Evolutionary conservation across 1,140 invertebrate genomes (phyloP).

Genomic region (Magallana gigas): DNA sequence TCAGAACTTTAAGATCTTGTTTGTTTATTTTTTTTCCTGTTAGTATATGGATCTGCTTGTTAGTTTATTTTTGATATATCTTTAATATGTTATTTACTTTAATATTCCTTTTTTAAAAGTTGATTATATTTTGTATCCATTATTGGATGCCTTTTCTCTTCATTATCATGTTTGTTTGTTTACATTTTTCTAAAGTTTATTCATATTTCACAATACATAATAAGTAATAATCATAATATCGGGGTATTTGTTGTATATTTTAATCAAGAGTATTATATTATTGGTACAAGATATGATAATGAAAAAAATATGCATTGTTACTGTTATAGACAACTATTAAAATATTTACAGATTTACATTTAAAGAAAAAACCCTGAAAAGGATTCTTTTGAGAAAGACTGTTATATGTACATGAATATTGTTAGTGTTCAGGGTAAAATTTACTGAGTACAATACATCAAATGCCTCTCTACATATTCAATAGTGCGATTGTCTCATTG

Average conservation of each 20-base stretch:
- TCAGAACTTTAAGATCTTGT: not conserved
- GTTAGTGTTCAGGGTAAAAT: not conserved
- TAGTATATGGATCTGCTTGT: not conserved
- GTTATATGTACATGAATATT: not conserved
- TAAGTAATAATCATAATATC: not conserved
- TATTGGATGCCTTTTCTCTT: not conserved
- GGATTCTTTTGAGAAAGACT: no score
- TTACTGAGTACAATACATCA: no score
- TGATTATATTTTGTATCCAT: not conserved
- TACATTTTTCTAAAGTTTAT: not conserved
- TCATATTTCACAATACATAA: not conserved
- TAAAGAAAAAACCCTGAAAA: no score
- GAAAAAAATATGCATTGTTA: no score
- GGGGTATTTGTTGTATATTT: not conserved
- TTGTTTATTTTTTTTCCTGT: not conserved
- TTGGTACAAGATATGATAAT: not conserved
- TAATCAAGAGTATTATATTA: slow-evolving; percentile 30
- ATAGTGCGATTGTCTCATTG: no score
- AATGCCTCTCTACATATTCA: no score
- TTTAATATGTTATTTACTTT: slow-evolving; percentile 11
- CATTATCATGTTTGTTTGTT: not conserved
- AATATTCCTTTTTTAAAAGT: slow-evolving; percentile 4
- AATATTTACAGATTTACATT: no score
- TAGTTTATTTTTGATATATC: slow-evolving; percentile 13
- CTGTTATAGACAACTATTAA: no score